Evolutionary conservation across 2,888 invertebrate species (phyloP), one percentile per base, ranked within the genome.

Genomic region (Melipona beecheii): DNA sequence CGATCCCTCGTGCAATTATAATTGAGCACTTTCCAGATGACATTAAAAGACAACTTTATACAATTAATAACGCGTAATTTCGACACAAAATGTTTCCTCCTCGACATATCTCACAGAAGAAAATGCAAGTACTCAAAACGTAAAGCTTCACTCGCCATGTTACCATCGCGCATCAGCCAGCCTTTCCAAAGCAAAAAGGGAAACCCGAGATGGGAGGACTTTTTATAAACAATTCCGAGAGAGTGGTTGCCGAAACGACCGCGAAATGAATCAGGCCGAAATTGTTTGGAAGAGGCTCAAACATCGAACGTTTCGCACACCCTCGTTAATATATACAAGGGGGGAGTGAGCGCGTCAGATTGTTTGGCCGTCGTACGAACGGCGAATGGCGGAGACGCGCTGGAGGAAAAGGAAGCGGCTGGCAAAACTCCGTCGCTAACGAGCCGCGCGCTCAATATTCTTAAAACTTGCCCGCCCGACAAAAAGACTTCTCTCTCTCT

Each of bases 271-370:
- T 87, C 88, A 84, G 49, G 60, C 69, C 58, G n/a, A 66, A 43
- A 69, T 36, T 80, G 79, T 68, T 81, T 81, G 73, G 72, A 68
- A 11, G 69, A 83, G 81, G 31, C 43, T 49, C 36, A 58, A 74
- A 83, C 83, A 86, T 74, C 72, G 76, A 81, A 11, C 79, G 85
- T 65, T 83, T 82, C 79, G 69, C 83, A 65, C 75, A 69, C 80
- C 81, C 75, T 79, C 87, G 83, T 84, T 86, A 89, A 84, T 73
- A 75, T 87, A 88, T 87, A 85, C 85, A 88, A 78, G 24, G 66
- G 52, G 64, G 56, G 43, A 74, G 75, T 68, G 60, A 62, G 58
- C 56, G n/a, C 75, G 81, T 50, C 72, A 19, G 86, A 83, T 87
- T 89, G 88, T 89, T 89, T 89, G 81, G 83, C 70, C 74, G 71